Evolutionary conservation across 2,888 invertebrate genomes (phyloP).

Genomic region (Hybos culiciformis): DNA sequence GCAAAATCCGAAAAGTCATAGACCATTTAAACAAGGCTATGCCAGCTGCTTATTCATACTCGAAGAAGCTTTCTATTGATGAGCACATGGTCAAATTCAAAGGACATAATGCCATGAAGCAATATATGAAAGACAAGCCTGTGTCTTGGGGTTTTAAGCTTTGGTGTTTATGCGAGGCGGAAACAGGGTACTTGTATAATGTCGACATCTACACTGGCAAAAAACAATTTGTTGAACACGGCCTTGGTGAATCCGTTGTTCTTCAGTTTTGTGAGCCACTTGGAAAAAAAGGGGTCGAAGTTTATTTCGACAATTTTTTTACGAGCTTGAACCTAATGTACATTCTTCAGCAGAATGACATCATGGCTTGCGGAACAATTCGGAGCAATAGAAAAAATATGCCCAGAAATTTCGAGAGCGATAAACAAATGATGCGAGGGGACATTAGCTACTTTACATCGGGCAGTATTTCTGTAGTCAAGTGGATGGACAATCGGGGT

Average conservation of each 20-base stretch:
- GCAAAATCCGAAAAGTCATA: too few relatives aligned
- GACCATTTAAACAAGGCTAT: too few relatives aligned
- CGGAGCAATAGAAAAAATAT: constrained; percentile 9
- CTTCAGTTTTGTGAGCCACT: constrained; percentile 1
- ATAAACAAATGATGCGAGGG: constrained; percentile 4
- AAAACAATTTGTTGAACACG: background rate
- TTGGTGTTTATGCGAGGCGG: constrained; percentile 12
- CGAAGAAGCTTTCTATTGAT: constrained; percentile 10
- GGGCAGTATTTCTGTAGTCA: constrained; percentile 8
- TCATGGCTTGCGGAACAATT: constrained; percentile 9
- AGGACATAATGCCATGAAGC: constrained; percentile 13
- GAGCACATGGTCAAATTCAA: constrained; percentile 17
- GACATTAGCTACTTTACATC: constrained; percentile 4
- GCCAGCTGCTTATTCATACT: too few relatives aligned
- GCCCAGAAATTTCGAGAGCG: constrained; percentile 6
- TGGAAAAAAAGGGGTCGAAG: background rate
- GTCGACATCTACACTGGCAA: constrained; percentile 4
- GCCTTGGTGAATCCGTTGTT: constrained; percentile 7
- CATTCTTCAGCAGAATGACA: constrained; percentile 1
- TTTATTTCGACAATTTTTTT: constrained; percentile 5
- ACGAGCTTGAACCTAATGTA: background rate
- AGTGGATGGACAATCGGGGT: constrained; percentile 8
- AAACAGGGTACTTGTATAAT: constrained; percentile 8
- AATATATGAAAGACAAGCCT: constrained; percentile 17
- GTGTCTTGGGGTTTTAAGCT: constrained; percentile 17